Evolutionary conservation across 1,140 invertebrate species (phyloP).

Genomic region (Lucilia cuprina): DNA sequence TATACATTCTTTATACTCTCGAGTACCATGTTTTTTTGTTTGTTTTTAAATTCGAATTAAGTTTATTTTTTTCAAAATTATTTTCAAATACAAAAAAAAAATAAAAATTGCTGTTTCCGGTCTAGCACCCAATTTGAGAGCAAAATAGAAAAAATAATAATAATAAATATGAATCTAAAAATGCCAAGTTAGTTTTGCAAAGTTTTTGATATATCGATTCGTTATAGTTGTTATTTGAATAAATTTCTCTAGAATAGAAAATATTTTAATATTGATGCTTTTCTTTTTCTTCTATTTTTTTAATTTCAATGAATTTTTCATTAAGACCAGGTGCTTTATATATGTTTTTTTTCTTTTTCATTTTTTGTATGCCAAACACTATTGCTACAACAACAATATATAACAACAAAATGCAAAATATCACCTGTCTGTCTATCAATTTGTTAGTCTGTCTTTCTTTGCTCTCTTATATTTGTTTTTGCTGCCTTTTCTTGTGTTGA

Average conservation of each 20-base stretch:
- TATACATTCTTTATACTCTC: too few relatives aligned
- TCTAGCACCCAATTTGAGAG: conserved; percentile 10
- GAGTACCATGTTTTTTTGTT: too few relatives aligned
- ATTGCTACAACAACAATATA: neutral
- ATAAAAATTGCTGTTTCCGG: conserved; percentile 25
- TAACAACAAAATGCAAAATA: neutral
- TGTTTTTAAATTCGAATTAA: too few relatives aligned
- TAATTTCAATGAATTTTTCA: neutral
- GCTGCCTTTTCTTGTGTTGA: neutral
- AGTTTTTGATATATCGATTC: conserved; percentile 1
- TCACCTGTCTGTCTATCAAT: conserved; percentile 35
- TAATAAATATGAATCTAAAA: neutral
- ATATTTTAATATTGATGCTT: neutral
- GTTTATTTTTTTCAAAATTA: conserved; percentile 20
- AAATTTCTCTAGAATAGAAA: neutral
- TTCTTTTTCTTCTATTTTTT: neutral
- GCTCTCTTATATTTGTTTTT: neutral
- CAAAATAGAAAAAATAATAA: neutral
- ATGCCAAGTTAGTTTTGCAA: conserved; percentile 22
- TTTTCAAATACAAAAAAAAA: neutral
- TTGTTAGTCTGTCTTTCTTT: neutral
- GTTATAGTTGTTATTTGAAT: neutral
- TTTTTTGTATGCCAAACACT: conserved; percentile 4
- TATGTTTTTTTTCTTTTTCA: too few relatives aligned
- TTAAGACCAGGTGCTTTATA: conserved; percentile 14